These are phyloP conservation scores for Epirrhoe alternata DNA, from an alignment of 2,888 invertebrate genomes.

Conservation along the genomic window DNA sequence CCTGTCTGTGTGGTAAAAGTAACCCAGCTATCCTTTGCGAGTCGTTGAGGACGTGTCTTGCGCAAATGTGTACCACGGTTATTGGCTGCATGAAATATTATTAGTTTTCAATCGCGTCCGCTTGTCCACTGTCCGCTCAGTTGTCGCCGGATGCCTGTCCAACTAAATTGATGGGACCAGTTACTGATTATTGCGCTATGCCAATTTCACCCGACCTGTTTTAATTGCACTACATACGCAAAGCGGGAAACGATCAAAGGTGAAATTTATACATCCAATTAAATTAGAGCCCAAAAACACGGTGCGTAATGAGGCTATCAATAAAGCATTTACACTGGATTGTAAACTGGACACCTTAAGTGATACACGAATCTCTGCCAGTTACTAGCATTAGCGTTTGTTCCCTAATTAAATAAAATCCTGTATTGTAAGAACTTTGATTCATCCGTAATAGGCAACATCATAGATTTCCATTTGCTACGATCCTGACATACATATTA, in stretches of 20 bases:
- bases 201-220: slow-evolving; percentile 69
- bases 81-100: slow-evolving; percentile 67
- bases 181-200: slow-evolving; percentile 55
- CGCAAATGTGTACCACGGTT: slow-evolving; percentile 64
- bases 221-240: slow-evolving; percentile 64
- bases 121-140: slow-evolving; percentile 63
- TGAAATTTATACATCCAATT: slow-evolving; percentile 70
- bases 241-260: slow-evolving; percentile 44
- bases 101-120: slow-evolving; percentile 72
- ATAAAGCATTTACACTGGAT: slow-evolving; percentile 57
- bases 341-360: slow-evolving; percentile 52
- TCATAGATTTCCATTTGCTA: no score
- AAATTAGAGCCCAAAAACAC: slow-evolving; percentile 67
- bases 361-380: not conserved
- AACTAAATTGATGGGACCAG: slow-evolving; percentile 76
- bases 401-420: no score
- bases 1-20: no score
- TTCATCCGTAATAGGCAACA: no score
- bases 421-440: no score
- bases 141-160: slow-evolving; percentile 75
- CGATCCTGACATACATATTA: no score
- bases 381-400: slow-evolving; percentile 4
- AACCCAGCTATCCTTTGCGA: not conserved
- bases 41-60: slow-evolving; percentile 51
- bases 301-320: slow-evolving; percentile 69